These are phyloP conservation scores for Poeciliopsis turneri DNA, from an alignment of 2,797 vertebrate genomes.

Conservation along the genomic window DNA sequence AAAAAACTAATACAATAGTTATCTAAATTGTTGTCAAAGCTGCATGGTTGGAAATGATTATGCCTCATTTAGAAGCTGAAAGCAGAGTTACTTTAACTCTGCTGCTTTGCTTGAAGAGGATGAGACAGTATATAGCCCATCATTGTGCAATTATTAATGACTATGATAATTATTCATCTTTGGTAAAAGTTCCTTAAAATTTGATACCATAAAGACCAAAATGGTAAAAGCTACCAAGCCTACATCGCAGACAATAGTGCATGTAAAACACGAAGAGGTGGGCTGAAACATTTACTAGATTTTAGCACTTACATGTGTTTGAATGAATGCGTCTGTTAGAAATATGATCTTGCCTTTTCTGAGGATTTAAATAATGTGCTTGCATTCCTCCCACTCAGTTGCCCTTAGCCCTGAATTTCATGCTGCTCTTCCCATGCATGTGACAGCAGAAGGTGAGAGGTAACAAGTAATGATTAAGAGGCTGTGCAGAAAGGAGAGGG, in stretches of 20 bases:
- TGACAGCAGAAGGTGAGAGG: conserved; percentile 33
- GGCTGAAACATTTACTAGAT: neutral
- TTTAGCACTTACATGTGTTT: neutral
- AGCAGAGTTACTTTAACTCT: neutral
- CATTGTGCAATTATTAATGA: neutral
- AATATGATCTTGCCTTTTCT: neutral
- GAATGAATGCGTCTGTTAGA: neutral
- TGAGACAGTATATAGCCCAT: neutral
- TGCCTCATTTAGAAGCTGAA: neutral
- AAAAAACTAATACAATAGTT: neutral
- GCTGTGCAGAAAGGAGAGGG: neutral
- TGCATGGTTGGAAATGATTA: neutral
- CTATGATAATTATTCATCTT: conserved; percentile 9
- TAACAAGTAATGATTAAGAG: conserved; percentile 19
- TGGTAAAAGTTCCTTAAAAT: conserved; percentile 40
- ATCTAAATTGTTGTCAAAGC: neutral
- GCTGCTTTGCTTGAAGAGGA: neutral
- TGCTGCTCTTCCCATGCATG: conserved; percentile 36
- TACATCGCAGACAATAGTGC: neutral
- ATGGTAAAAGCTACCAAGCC: neutral
- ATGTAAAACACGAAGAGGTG: neutral
- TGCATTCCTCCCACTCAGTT: conserved; percentile 69
- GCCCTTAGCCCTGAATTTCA: conserved; percentile 65
- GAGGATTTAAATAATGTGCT: conserved; percentile 44
- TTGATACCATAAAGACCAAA: conserved; percentile 16